Conservation (phyloP, 2,113 vertebrate genomes). For the Nicator chloris region DNA sequence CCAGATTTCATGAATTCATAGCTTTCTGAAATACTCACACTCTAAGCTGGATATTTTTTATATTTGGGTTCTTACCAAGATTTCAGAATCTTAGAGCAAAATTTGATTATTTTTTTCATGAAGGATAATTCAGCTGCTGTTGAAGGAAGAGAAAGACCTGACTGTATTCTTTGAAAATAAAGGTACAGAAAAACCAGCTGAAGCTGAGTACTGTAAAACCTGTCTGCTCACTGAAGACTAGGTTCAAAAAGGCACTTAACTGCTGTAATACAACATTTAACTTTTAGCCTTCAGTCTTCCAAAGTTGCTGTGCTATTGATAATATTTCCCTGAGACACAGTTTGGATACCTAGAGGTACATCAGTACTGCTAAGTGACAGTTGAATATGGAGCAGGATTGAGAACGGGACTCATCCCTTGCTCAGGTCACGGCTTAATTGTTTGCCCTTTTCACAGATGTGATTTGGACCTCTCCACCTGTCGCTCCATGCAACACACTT, state of each 20-base stretch:
- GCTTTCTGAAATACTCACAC: background rate
- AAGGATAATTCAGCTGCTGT: background rate
- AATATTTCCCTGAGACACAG: background rate
- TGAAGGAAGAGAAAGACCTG: background rate
- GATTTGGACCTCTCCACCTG: background rate
- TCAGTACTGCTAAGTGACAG: background rate
- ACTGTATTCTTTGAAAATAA: background rate
- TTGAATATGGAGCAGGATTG: background rate
- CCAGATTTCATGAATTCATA: background rate
- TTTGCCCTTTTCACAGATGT: background rate
- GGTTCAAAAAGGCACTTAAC: background rate
- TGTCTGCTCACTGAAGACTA: background rate
- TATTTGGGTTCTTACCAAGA: background rate
- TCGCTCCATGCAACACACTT: background rate
- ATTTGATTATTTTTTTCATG: background rate
- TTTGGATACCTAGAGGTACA: background rate
- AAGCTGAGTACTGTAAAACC: background rate
- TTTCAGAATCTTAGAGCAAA: background rate
- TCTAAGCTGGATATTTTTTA: background rate
- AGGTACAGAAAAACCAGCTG: background rate
- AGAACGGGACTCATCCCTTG: fast-evolving
- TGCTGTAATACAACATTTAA: background rate
- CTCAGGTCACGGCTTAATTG: background rate
- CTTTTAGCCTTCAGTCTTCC: background rate
- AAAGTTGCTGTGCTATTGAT: background rate